Evolutionary conservation across 1,140 invertebrate genomes (phyloP), one percentile per base, ranked within the genome.

Genomic region (Caenorhabditis tropicalis): DNA sequence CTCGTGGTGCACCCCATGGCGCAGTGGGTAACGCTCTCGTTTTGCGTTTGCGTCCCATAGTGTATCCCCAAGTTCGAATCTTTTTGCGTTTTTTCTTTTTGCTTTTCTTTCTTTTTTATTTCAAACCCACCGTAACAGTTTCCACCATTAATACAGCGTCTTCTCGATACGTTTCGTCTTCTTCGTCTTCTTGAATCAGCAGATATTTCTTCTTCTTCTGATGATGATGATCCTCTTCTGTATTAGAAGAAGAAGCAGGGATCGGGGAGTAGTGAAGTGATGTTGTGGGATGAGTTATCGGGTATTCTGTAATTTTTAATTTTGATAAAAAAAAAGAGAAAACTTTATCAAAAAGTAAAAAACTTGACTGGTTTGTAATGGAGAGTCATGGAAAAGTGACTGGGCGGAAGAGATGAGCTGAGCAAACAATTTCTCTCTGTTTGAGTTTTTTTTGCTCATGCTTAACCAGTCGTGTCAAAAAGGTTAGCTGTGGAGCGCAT

Each of bases 131-230:
- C n/a, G 65, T 74, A 46, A 74, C 24, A 43, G 65, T 74, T 3
- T 74, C 65, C 21, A 36, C 65, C 65, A 74, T 74, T 16, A 74
- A 21, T 43, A 74, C 58, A 21, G 58, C 65, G 15, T 21, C 65
- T 36, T 65, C 33, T 36, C 31, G 58, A 65, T 19, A 36, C 0
- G 24, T 24, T 12, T 74, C 65, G 36, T 43, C 33, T n/a, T 65
- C 29, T 36, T 74, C 65, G 6, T 43, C 36, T 19, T 24, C 10
- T 43, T 29, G 65, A 74, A 43, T 74, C 36, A 74, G 27, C 43
- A 33, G 33, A 43, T 74, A 74, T 9, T 39, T 74, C 1, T 2
- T 16, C 10, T 9, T 27, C 2, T 24, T 7, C 53, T 74, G 29
- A 3, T 74, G 65, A 43, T 29, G 36, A 24, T 9, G 36, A 27